Evolutionary conservation across 2,888 invertebrate species (phyloP).

Genomic region (Drymonia ruficornis): DNA sequence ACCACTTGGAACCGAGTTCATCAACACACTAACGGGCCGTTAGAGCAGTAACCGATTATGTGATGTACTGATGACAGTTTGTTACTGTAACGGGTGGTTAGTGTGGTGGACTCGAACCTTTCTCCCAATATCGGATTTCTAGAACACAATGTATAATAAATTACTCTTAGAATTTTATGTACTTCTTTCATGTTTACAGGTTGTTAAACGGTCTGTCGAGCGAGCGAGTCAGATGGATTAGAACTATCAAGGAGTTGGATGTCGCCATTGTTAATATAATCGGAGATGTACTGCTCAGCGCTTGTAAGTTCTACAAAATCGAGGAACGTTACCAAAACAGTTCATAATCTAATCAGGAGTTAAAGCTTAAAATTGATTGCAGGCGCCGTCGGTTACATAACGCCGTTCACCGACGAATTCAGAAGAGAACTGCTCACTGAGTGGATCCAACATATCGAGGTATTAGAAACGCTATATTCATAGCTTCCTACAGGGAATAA

Average conservation of each 20-base stretch:
- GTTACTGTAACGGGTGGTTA: no score
- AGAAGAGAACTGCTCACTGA: conserved; percentile 81
- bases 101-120: no score
- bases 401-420: conserved; percentile 90
- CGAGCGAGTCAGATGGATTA: conserved; percentile 89
- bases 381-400: conserved; percentile 92
- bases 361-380: conserved; percentile 17
- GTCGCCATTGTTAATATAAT: conserved; percentile 84
- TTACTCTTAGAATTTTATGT: not conserved
- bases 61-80: no score
- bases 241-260: conserved; percentile 86
- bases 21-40: no score
- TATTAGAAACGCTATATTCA: no score
- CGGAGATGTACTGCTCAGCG: conserved; percentile 89
- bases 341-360: not conserved
- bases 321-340: no score
- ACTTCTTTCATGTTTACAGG: conserved; percentile 34
- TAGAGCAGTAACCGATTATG: no score
- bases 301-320: conserved; percentile 64
- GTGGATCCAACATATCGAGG: conserved; percentile 84
- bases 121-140: no score
- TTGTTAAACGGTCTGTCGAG: conserved; percentile 88
- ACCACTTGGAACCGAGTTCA: no score
- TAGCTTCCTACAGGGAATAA: no score
- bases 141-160: no score